Conservation (phyloP, 2,113 vertebrate species). For the Periophthalmodon schlosseri region DNA sequence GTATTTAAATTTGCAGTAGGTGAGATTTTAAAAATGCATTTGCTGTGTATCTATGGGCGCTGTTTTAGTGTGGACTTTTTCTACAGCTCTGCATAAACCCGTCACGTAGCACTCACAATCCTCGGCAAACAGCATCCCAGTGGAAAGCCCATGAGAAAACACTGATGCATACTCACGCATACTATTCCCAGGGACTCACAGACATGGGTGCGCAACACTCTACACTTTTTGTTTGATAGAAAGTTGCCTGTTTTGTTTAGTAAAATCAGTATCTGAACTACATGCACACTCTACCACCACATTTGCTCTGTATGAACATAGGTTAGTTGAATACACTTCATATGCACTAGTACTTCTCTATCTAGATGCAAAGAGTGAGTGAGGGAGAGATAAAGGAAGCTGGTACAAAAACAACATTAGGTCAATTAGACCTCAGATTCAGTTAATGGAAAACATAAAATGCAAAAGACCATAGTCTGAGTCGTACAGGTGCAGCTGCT, state of each 20-base stretch:
- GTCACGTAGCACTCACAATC: slow-evolving; percentile 48
- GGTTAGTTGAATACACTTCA: slow-evolving; percentile 45
- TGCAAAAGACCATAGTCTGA: slow-evolving; percentile 46
- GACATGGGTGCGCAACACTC: slow-evolving; percentile 14
- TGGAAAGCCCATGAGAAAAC: slow-evolving; percentile 53
- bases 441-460: slow-evolving; percentile 39
- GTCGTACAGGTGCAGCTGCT: slow-evolving; percentile 65
- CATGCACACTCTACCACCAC: slow-evolving; percentile 35
- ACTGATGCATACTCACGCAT: slow-evolving; percentile 19
- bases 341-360: slow-evolving; percentile 31
- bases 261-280: slow-evolving; percentile 17
- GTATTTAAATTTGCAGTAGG: slow-evolving; percentile 28
- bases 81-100: slow-evolving; percentile 50
- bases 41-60: slow-evolving; percentile 46
- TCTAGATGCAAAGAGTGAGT: slow-evolving; percentile 19
- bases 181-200: slow-evolving; percentile 18
- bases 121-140: slow-evolving; percentile 59
- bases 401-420: slow-evolving; percentile 49
- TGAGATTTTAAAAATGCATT: slow-evolving; percentile 39
- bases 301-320: slow-evolving; percentile 39
- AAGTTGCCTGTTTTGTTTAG: slow-evolving; percentile 30
- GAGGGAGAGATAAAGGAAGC: slow-evolving; percentile 46
- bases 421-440: slow-evolving; percentile 54
- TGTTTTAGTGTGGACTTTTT: slow-evolving; percentile 63
- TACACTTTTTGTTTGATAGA: slow-evolving; percentile 31